Conservation (phyloP, 2,113 vertebrate genomes). For the Toxotes jaculatrix region DNA sequence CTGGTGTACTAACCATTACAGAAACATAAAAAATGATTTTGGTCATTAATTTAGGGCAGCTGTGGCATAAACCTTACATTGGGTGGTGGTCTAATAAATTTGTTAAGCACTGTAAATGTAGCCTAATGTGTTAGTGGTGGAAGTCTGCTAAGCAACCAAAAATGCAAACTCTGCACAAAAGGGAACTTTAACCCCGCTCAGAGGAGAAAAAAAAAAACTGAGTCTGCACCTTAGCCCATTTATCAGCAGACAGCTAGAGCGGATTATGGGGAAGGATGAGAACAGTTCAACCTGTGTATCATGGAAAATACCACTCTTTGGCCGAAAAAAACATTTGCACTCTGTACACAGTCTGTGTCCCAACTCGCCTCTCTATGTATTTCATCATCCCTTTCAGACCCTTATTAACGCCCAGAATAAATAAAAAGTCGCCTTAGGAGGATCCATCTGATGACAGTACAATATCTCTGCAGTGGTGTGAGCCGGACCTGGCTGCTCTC, state of each 20-base stretch:
- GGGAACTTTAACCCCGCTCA: constrained; percentile 68
- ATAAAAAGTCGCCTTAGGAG: not conserved
- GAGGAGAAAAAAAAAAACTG: constrained; percentile 22
- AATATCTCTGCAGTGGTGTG: constrained; percentile 26
- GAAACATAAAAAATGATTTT: too few relatives aligned
- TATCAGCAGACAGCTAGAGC: constrained; percentile 47
- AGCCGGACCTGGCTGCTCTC: not conserved
- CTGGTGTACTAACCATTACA: too few relatives aligned
- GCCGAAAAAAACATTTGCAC: not conserved
- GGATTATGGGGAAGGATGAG: constrained; percentile 20
- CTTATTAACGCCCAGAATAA: not conserved
- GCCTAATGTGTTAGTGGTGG: not conserved
- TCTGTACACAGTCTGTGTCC: not conserved
- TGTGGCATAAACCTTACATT: too few relatives aligned
- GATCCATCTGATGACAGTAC: constrained; percentile 3
- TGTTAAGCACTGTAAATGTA: not conserved
- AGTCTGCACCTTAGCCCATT: constrained; percentile 60
- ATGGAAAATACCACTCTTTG: constrained; percentile 24
- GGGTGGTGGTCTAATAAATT: too few relatives aligned
- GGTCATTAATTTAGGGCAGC: too few relatives aligned
- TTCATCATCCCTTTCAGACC: not conserved
- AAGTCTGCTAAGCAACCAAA: constrained; percentile 42
- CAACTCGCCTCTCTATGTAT: not conserved
- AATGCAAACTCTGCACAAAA: constrained; percentile 63
- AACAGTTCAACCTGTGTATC: constrained; percentile 15